A percentile compares a stretch with the other conserved stretches of the same genome.
Evolutionary conservation across 1,140 invertebrate genomes (phyloP).

Genomic region (Penaeus vannamei): DNA sequence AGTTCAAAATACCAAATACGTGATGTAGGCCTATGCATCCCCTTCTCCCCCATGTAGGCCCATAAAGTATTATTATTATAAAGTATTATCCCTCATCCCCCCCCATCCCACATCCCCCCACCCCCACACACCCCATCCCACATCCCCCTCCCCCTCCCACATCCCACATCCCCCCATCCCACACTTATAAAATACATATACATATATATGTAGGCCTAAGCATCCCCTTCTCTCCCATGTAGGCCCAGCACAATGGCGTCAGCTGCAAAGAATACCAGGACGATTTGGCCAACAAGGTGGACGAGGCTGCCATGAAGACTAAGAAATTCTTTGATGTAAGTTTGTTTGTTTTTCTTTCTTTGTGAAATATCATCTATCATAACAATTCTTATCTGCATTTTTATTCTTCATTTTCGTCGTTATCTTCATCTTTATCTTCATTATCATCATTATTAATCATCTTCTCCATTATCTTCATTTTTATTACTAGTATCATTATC

Average conservation of each 20-base stretch:
- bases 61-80: too few relatives aligned
- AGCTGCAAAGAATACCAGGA: constrained; percentile 92
- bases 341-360: background rate
- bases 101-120: too few relatives aligned
- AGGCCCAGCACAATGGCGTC: constrained; percentile 87
- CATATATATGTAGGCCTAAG: background rate
- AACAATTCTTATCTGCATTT: background rate
- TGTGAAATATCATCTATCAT: background rate
- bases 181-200: background rate
- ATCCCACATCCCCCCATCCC: background rate
- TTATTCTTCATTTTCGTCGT: too few relatives aligned
- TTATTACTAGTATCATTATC: too few relatives aligned
- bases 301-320: constrained; percentile 82
- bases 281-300: constrained; percentile 80
- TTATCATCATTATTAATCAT: too few relatives aligned
- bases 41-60: constrained; percentile 74
- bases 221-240: background rate
- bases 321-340: constrained; percentile 81
- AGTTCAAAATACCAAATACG: too few relatives aligned
- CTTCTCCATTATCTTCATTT: too few relatives aligned
- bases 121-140: too few relatives aligned
- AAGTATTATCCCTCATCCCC: too few relatives aligned
- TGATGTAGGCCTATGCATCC: too few relatives aligned
- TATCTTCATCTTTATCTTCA: too few relatives aligned
- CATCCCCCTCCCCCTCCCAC: too few relatives aligned